phyloP scores from a whole-genome alignment of 2,888 invertebrate genomes.

The Trissoscelio sp. region DNA sequence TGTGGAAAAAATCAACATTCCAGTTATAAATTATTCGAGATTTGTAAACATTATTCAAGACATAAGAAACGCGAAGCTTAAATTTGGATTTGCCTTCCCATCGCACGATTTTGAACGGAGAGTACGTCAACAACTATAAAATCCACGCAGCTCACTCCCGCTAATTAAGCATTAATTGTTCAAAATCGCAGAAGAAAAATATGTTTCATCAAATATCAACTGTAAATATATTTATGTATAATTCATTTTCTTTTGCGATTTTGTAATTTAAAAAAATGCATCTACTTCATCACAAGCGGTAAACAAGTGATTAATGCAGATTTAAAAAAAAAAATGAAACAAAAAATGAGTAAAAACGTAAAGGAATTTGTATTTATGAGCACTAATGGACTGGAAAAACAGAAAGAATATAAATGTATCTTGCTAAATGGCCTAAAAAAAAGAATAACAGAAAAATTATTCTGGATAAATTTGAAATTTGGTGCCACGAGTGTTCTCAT shows the following conservation, averaged over 20 bases:
- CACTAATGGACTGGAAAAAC: slow-evolving; percentile 4
- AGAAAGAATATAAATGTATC: background rate
- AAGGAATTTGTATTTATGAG: background rate
- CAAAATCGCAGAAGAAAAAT: slow-evolving; percentile 41
- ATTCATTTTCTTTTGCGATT: slow-evolving; percentile 18
- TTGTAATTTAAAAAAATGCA: slow-evolving; percentile 21
- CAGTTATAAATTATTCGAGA: background rate
- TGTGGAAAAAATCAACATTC: slow-evolving; percentile 33
- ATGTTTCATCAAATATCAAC: background rate
- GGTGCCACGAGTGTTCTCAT: background rate
- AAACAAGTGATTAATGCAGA: slow-evolving; percentile 9
- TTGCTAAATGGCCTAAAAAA: background rate
- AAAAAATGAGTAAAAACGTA: slow-evolving; percentile 2
- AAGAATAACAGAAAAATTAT: too few relatives aligned
- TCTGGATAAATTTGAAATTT: background rate
- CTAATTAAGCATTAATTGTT: slow-evolving; percentile 67
- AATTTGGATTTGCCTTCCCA: slow-evolving; percentile 63
- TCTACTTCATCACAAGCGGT: slow-evolving; percentile 35
- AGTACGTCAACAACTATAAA: slow-evolving; percentile 82
- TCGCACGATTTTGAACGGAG: slow-evolving; percentile 78
- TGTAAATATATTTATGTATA: background rate
- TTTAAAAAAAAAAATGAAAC: background rate
- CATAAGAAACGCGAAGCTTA: slow-evolving; percentile 29
- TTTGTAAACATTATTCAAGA: background rate
- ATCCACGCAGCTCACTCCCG: slow-evolving; percentile 80